A percentile compares a stretch with the other conserved stretches of the same genome.
Evolutionary conservation across 2,113 vertebrate species (phyloP).

Genomic region (Vombatus ursinus): DNA sequence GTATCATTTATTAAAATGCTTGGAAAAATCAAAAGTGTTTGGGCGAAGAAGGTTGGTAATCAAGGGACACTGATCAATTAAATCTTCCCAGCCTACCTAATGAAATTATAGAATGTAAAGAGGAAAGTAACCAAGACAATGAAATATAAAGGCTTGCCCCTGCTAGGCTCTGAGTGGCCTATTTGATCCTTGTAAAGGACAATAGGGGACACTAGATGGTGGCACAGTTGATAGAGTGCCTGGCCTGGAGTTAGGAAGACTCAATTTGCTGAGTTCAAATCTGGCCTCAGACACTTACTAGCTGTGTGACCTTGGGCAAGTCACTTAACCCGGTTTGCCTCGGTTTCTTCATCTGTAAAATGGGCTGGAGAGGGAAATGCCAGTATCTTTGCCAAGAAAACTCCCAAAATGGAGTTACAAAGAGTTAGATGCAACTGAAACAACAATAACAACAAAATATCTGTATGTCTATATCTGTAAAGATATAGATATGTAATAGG

Average conservation of each 20-base stretch:
- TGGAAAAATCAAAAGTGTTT: slow-evolving; percentile 8
- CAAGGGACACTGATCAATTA: background rate
- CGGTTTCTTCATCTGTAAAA: no score
- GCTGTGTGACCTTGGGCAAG: background rate
- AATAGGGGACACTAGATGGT: background rate
- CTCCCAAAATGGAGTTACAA: background rate
- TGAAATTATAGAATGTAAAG: background rate
- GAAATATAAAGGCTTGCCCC: background rate
- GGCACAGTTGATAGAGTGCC: no score
- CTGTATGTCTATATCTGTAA: no score
- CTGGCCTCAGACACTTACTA: background rate
- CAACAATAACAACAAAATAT: no score
- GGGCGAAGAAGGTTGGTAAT: background rate
- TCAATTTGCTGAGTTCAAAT: background rate
- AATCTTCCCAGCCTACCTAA: background rate
- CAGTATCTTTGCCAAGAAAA: no score
- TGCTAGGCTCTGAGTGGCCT: background rate
- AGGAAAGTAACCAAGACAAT: background rate
- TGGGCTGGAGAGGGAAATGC: no score
- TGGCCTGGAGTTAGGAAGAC: background rate
- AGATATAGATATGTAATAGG: no score
- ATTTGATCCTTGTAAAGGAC: background rate
- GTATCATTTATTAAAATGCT: background rate
- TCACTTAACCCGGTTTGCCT: no score
- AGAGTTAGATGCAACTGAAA: no score